Evolutionary conservation across 1,140 invertebrate genomes (phyloP).

Genomic region (Acromyrmex heyeri): DNA sequence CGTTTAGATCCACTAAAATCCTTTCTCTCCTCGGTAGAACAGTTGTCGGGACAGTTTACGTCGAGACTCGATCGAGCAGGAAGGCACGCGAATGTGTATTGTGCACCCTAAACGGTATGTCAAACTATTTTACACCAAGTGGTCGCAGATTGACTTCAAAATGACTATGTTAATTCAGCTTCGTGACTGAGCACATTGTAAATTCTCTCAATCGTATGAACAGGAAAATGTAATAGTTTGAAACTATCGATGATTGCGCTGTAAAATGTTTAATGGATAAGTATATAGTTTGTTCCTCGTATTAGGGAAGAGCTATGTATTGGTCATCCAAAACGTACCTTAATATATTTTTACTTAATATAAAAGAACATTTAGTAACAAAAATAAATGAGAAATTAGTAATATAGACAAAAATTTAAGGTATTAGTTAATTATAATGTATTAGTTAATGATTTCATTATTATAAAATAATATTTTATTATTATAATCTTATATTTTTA

Average conservation of each 20-base stretch:
- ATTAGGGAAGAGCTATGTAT: too few species aligned
- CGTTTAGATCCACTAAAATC: slow-evolving; percentile 40
- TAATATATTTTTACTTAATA: too few species aligned
- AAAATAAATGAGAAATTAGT: too few species aligned
- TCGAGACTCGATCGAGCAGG: slow-evolving; percentile 25
- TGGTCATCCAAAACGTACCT: too few species aligned
- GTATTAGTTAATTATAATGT: too few species aligned
- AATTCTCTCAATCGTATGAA: slow-evolving; percentile 12
- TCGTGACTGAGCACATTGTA: not conserved
- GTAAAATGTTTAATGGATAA: not conserved
- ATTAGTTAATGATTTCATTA: too few species aligned
- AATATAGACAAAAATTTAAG: too few species aligned
- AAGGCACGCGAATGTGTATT: slow-evolving; percentile 37
- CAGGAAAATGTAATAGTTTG: not conserved
- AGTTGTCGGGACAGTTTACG: slow-evolving; percentile 47
- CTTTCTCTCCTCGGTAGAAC: slow-evolving; percentile 33
- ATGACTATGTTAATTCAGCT: slow-evolving; percentile 44
- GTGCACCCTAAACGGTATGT: slow-evolving; percentile 1
- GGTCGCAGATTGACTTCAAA: slow-evolving; percentile 48
- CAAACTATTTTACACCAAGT: slow-evolving; percentile 36
- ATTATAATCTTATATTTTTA: too few species aligned
- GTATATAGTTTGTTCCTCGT: not conserved
- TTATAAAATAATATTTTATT: too few species aligned
- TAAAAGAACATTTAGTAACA: too few species aligned
- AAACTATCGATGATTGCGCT: slow-evolving; percentile 19